These are phyloP conservation scores for Parasteatoda tepidariorum DNA, from an alignment of 1,140 invertebrate genomes.

Conservation along the genomic window DNA sequence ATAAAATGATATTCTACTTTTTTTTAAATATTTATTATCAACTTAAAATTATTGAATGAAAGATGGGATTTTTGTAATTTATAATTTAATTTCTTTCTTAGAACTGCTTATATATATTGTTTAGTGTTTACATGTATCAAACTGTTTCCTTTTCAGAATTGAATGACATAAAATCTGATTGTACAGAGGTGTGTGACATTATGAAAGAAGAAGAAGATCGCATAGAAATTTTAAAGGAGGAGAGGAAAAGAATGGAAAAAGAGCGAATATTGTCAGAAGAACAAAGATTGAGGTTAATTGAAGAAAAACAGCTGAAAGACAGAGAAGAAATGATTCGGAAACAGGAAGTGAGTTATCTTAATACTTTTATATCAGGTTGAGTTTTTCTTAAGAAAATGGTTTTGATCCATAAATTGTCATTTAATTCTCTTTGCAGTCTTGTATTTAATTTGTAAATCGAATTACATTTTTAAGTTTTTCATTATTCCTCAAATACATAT, in stretches of 20 bases:
- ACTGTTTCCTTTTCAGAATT: background rate
- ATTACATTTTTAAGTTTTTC: no score
- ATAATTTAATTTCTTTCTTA: no score
- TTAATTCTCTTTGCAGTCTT: no score
- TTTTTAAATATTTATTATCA: no score
- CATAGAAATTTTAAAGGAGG: conserved; percentile 68
- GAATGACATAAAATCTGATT: background rate
- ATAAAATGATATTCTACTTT: no score
- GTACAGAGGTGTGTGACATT: conserved; percentile 3
- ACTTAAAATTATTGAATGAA: no score
- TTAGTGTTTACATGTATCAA: background rate
- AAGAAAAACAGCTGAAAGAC: conserved; percentile 71
- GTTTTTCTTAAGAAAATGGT: background rate
- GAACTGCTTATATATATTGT: no score
- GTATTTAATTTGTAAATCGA: no score
- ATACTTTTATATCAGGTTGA: background rate
- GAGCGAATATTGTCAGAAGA: conserved; percentile 68
- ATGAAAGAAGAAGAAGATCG: conserved; percentile 43
- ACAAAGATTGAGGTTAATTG: conserved; percentile 67
- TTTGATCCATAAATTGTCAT: no score
- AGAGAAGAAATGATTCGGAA: conserved; percentile 71
- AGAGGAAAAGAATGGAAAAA: conserved; percentile 67
- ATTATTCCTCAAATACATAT: no score
- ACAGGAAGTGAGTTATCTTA: conserved; percentile 40
- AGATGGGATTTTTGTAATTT: no score